A percentile compares a stretch with the other conserved stretches of the same genome.
Evolutionary conservation across 2,113 vertebrate species (phyloP).

Genomic region (Calidris pygmaea): DNA sequence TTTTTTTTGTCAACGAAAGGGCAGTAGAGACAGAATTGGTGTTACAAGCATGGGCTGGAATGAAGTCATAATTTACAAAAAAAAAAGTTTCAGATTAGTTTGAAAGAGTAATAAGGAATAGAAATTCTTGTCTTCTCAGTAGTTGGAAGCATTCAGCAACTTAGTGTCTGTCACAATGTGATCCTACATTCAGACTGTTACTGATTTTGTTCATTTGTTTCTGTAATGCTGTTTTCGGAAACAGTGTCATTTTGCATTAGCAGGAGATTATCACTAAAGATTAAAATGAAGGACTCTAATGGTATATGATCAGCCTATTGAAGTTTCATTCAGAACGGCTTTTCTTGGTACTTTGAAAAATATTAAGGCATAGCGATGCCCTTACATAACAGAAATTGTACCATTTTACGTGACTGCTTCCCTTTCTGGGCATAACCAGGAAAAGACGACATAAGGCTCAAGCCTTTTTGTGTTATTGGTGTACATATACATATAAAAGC

Average conservation of each 20-base stretch:
- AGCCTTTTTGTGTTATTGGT: not conserved
- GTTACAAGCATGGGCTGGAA: not conserved
- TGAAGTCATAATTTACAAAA: not conserved
- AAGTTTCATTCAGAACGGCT: not conserved
- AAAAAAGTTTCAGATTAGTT: not conserved
- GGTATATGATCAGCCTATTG: not conserved
- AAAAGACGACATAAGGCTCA: accelerated
- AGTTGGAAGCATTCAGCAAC: not conserved
- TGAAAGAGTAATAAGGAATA: not conserved
- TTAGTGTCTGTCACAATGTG: not conserved
- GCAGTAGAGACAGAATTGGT: not conserved
- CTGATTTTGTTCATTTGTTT: not conserved
- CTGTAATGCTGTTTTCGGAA: not conserved
- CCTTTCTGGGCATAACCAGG: not conserved
- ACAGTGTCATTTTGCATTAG: not conserved
- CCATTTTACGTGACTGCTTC: not conserved
- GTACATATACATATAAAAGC: not conserved
- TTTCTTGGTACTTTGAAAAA: not conserved
- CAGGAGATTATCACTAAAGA: not conserved
- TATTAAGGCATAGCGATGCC: not conserved
- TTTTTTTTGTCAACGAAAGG: not conserved
- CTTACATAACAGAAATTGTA: not conserved
- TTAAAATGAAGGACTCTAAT: not conserved
- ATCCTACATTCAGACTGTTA: not conserved
- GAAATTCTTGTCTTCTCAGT: not conserved